Percentiles rank a stretch among this genome's conserved stretches.
Conservation (phyloP, 1,140 invertebrate genomes). For the Drosophila lacertosa region DNA sequence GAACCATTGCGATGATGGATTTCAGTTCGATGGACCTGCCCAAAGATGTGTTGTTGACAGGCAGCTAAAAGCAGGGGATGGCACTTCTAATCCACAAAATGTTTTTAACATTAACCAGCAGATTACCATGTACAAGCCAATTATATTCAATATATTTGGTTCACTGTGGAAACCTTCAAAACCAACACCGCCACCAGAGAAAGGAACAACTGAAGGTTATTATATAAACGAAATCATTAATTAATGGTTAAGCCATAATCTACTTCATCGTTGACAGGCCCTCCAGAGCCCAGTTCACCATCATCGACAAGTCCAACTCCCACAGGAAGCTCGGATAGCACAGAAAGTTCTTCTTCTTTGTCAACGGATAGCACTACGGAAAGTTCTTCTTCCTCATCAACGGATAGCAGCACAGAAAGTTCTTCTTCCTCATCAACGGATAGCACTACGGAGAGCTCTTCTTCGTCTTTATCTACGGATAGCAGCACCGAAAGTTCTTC, state of each 20-base stretch:
- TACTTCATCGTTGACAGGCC: not conserved
- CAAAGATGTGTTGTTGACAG: slow-evolving; percentile 20
- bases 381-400: not conserved
- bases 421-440: not conserved
- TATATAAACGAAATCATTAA: not conserved
- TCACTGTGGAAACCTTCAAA: not conserved
- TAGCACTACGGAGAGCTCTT: slow-evolving; percentile 10
- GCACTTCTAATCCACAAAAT: not conserved
- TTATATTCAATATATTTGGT: slow-evolving; percentile 42
- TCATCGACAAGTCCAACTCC: not conserved
- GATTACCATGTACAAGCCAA: slow-evolving; percentile 22
- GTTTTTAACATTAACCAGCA: slow-evolving; percentile 36
- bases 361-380: not conserved
- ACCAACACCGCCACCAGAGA: not conserved
- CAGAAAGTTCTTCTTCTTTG: slow-evolving; percentile 2
- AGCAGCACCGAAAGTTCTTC: slow-evolving; percentile 9
- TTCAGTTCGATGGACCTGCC: slow-evolving; percentile 7
- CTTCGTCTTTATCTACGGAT: too few relatives aligned
- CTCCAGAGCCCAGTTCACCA: not conserved
- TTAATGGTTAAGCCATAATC: not conserved
- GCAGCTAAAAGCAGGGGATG: not conserved
- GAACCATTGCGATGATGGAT: slow-evolving; percentile 22
- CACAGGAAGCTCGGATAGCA: slow-evolving; percentile 7
- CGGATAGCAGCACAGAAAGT: not conserved
- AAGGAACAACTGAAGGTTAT: not conserved